Percentiles rank a stretch among this genome's conserved stretches.
Evolutionary conservation across 2,797 vertebrate species (phyloP).

Genomic region (Uromys caudimaculatus): DNA sequence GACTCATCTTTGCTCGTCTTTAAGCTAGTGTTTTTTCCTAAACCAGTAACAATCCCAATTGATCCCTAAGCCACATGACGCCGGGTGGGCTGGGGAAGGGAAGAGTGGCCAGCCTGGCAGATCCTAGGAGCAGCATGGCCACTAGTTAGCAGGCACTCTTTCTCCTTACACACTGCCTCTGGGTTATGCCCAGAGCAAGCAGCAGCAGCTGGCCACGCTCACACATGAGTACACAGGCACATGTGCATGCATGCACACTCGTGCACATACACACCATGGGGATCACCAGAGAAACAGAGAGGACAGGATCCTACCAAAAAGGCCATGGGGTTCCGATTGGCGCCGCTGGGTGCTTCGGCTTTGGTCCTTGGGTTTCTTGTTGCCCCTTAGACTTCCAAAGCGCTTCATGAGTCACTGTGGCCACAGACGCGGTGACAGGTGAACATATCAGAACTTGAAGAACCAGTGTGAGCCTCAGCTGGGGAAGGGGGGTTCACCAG

Average conservation of each 20-base stretch:
- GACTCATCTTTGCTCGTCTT: not conserved
- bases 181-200: not conserved
- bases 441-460: conserved; percentile 86
- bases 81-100: not conserved
- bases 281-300: rapidly evolving
- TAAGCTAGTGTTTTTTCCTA: not conserved
- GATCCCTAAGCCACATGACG: not conserved
- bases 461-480: not conserved
- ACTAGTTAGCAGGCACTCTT: rapidly evolving
- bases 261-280: not conserved
- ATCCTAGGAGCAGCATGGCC: rapidly evolving
- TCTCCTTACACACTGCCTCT: not conserved
- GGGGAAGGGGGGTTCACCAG: not conserved
- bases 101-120: rapidly evolving
- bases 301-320: conserved; percentile 90
- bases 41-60: not conserved
- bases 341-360: conserved; percentile 89
- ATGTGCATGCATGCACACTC: too few species aligned
- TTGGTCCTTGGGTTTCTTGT: conserved; percentile 94
- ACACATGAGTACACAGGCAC: too few species aligned
- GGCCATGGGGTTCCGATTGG: conserved; percentile 92
- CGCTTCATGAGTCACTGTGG: conserved; percentile 93
- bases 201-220: not conserved
- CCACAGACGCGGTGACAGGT: conserved; percentile 74
- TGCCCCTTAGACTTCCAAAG: conserved; percentile 95